Conservation (phyloP, 30 jellyfish, hydroid and myxozoan species). For the Morbakka virulenta region DNA sequence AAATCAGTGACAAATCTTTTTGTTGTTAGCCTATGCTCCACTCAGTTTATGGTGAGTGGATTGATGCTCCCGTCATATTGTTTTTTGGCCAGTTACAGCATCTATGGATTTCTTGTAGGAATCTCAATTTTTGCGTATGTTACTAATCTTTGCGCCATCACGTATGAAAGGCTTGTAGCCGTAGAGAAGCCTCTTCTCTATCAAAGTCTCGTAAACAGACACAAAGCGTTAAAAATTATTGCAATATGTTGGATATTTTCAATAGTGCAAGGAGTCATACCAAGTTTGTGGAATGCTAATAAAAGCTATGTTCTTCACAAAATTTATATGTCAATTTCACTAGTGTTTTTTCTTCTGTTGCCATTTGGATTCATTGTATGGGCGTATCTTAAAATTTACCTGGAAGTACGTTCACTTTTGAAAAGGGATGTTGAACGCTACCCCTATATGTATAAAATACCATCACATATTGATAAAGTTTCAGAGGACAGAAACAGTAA, state of each 20-base stretch:
- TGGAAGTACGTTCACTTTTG: not conserved
- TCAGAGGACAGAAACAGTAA: not conserved
- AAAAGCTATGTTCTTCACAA: not conserved
- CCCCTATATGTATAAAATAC: not conserved
- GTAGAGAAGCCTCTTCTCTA: not conserved
- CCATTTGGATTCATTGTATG: conserved; percentile 2
- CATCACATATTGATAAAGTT: not conserved
- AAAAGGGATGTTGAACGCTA: not conserved
- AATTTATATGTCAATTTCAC: not conserved
- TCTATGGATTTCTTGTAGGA: not conserved
- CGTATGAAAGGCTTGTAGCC: conserved; percentile 8
- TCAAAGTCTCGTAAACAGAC: not conserved
- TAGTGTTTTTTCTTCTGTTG: not conserved
- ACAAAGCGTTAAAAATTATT: not conserved
- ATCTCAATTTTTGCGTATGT: conserved; percentile 6
- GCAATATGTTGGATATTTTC: not conserved
- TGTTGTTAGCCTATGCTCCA: not conserved
- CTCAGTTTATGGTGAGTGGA: not conserved
- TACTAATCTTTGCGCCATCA: conserved; percentile 3
- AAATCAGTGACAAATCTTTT: not conserved
- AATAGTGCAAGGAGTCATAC: not conserved
- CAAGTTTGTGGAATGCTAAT: conserved; percentile 3
- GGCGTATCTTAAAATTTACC: not conserved
- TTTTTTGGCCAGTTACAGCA: not conserved
- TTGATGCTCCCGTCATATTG: conserved; percentile 7